A percentile compares a stretch with the other conserved stretches of the same genome.
These are phyloP conservation scores for Hyaena hyaena DNA, from an alignment of 2,113 vertebrate species.

Conservation along the genomic window DNA sequence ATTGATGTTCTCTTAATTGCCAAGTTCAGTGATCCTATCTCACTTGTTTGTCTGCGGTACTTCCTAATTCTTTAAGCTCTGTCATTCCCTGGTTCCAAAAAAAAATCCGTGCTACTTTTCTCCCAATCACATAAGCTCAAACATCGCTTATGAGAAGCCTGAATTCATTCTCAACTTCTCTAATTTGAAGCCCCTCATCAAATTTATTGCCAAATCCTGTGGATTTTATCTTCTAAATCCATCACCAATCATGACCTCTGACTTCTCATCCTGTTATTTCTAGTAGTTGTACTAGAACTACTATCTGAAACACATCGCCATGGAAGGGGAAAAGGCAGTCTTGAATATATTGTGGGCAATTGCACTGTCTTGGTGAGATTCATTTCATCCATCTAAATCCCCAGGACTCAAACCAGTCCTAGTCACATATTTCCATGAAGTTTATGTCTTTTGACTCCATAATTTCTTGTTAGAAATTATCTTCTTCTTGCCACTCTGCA, in stretches of 20 bases:
- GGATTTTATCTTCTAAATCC: background rate
- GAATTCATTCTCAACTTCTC: background rate
- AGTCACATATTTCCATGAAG: background rate
- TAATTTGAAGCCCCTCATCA: background rate
- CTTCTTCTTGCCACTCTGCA: background rate
- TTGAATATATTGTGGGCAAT: background rate
- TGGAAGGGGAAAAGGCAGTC: background rate
- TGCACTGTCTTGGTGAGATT: background rate
- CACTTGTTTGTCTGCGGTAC: background rate
- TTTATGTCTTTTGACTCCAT: background rate
- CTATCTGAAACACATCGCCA: background rate
- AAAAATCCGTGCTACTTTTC: background rate
- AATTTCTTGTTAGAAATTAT: background rate
- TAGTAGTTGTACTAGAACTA: background rate
- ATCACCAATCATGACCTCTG: background rate
- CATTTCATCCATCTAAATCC: background rate
- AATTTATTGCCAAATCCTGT: background rate
- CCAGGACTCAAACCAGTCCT: background rate
- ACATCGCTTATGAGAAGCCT: background rate
- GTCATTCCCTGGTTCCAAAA: background rate
- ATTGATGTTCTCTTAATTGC: background rate
- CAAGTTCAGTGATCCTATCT: background rate
- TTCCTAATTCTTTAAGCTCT: background rate
- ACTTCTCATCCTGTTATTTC: background rate
- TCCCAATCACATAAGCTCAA: background rate